A percentile compares a stretch with the other conserved stretches of the same genome.
These are phyloP conservation scores for Geopemphigus sp. DNA, from an alignment of 1,140 invertebrate genomes.

Conservation along the genomic window DNA sequence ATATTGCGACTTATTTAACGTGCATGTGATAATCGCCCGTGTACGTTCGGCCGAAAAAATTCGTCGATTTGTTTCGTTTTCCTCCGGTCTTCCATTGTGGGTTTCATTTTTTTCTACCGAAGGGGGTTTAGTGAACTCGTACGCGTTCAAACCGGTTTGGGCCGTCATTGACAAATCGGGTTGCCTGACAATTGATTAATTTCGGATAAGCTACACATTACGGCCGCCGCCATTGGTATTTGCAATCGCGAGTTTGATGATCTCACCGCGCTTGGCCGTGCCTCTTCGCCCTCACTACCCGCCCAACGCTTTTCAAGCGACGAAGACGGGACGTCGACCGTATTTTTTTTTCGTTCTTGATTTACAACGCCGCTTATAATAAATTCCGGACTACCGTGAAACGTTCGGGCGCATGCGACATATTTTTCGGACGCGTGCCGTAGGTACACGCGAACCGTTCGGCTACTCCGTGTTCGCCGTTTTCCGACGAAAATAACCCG, in stretches of 20 bases:
- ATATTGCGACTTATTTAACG: background rate
- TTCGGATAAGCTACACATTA: slow-evolving; percentile 31
- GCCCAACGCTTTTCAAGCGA: no score
- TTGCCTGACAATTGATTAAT: slow-evolving; percentile 48
- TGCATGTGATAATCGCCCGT: background rate
- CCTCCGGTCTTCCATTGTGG: background rate
- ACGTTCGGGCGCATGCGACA: background rate
- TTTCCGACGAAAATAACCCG: background rate
- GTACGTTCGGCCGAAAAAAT: background rate
- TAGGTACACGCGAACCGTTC: no score
- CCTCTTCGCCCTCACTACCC: no score
- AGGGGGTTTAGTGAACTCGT: slow-evolving; percentile 41
- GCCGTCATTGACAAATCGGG: slow-evolving; percentile 39
- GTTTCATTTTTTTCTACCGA: background rate
- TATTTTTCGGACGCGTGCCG: background rate
- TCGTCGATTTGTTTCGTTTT: background rate
- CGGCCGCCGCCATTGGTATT: slow-evolving; percentile 39
- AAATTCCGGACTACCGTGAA: no score
- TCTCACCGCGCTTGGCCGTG: no score
- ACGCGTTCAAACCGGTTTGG: slow-evolving; percentile 39
- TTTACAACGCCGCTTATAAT: no score
- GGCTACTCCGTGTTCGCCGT: no score
- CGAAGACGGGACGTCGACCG: no score
- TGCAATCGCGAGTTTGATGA: slow-evolving; percentile 1
- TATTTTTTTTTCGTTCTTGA: background rate